Percentiles rank a stretch among this genome's conserved stretches.
phyloP scores from a whole-genome alignment of 2,888 invertebrate species.

The Anodontia alba region DNA sequence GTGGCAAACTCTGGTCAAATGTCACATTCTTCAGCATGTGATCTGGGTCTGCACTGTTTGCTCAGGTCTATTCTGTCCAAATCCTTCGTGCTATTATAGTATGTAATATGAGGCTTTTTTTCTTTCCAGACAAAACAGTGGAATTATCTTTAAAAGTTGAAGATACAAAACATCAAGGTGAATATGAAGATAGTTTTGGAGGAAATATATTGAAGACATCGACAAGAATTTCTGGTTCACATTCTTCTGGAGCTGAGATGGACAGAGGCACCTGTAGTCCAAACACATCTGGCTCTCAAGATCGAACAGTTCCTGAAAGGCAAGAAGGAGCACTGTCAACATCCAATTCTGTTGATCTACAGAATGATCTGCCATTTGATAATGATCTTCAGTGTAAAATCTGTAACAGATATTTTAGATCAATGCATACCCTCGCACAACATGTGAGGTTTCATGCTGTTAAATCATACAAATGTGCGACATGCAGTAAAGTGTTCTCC shows the following conservation, averaged over 20 bases:
- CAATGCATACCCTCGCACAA: constrained; percentile 46
- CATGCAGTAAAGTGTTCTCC: constrained; percentile 61
- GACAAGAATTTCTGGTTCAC: background rate
- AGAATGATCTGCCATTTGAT: constrained; percentile 25
- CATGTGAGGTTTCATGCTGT: constrained; percentile 56
- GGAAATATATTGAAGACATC: background rate
- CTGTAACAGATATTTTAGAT: constrained; percentile 50
- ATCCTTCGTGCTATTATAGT: too few relatives aligned
- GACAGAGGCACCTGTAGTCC: background rate
- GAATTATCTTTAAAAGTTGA: background rate
- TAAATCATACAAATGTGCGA: constrained; percentile 61
- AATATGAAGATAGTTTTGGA: background rate
- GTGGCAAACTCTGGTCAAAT: background rate
- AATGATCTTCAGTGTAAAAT: constrained; percentile 52
- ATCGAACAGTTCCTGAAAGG: constrained; percentile 24
- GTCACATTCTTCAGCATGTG: background rate
- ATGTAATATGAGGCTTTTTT: too few relatives aligned
- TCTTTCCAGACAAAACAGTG: constrained; percentile 1
- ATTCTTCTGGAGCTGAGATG: background rate
- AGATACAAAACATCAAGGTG: background rate
- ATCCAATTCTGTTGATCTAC: constrained; percentile 48
- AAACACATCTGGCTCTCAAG: background rate
- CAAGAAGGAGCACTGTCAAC: constrained; percentile 53
- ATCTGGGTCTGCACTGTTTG: background rate
- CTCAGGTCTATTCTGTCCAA: background rate